Evolutionary conservation across 2,113 vertebrate genomes (phyloP).

Genomic region (Melanocharis versteri): DNA sequence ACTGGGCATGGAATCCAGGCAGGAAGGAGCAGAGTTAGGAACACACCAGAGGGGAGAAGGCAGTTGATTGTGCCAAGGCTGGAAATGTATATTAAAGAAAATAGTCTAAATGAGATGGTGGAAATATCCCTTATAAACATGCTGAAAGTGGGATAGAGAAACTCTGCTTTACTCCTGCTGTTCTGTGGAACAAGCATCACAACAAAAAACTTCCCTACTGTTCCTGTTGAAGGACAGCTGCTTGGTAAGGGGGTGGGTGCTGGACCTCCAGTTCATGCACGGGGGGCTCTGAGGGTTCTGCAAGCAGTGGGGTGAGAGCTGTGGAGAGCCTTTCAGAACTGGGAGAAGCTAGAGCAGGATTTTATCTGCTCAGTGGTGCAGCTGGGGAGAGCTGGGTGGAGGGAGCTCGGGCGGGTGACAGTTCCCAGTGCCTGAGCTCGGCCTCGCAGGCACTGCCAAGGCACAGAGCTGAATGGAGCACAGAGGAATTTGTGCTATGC

Average conservation of each 20-base stretch:
- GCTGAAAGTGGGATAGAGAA: background rate
- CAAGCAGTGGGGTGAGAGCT: background rate
- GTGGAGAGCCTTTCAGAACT: background rate
- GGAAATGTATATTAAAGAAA: background rate
- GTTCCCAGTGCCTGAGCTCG: background rate
- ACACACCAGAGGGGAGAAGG: background rate
- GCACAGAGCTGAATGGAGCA: background rate
- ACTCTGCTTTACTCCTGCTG: background rate
- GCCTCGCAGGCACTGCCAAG: background rate
- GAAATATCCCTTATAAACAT: background rate
- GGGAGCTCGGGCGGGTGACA: background rate
- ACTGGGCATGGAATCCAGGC: background rate
- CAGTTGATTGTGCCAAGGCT: background rate
- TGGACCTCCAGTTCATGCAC: background rate
- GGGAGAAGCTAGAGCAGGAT: background rate
- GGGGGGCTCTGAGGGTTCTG: background rate
- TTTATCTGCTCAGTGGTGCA: background rate
- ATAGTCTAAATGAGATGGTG: background rate
- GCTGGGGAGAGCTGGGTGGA: background rate
- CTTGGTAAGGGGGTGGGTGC: background rate
- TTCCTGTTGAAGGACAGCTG: background rate
- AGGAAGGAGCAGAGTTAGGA: background rate
- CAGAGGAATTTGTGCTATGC: slow-evolving; percentile 45
- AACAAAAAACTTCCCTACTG: background rate
- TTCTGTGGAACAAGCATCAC: background rate